Evolutionary conservation across 2,888 invertebrate species (phyloP).

Genomic region (Heteropelma amictum): DNA sequence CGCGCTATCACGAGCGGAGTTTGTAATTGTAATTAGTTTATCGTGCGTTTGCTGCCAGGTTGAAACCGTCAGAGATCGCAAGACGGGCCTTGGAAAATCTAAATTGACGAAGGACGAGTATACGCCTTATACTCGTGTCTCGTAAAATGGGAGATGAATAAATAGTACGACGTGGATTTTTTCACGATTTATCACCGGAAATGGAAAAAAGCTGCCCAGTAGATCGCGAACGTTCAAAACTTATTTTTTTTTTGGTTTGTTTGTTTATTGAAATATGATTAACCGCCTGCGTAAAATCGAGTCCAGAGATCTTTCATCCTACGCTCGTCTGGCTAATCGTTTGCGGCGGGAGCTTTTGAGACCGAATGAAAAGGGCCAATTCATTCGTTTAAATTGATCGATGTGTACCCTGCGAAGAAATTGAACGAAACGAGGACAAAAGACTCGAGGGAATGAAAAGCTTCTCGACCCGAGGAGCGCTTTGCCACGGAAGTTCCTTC

Average conservation of each 20-base stretch:
- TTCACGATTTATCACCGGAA: too few species aligned
- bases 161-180: too few species aligned
- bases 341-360: too few species aligned
- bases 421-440: conserved; percentile 16
- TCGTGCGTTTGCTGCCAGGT: background rate
- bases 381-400: conserved; percentile 61
- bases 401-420: conserved; percentile 19
- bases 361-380: conserved; percentile 48
- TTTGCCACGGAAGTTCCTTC: conserved; percentile 29
- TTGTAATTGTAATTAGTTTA: conserved; percentile 31
- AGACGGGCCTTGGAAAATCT: background rate
- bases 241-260: too few species aligned
- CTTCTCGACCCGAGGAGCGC: conserved; percentile 22
- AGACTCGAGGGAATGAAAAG: conserved; percentile 64
- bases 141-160: too few species aligned
- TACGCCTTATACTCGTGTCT: too few species aligned
- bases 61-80: conserved; percentile 10
- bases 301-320: too few species aligned
- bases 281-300: too few species aligned
- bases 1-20: background rate
- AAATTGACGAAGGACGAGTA: background rate
- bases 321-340: too few species aligned
- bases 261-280: too few species aligned
- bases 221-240: too few species aligned
- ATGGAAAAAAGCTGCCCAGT: too few species aligned